Percentiles rank a stretch among this genome's conserved stretches.
phyloP scores from a whole-genome alignment of 2,888 invertebrate genomes.

The Platerodrilus igneus region DNA sequence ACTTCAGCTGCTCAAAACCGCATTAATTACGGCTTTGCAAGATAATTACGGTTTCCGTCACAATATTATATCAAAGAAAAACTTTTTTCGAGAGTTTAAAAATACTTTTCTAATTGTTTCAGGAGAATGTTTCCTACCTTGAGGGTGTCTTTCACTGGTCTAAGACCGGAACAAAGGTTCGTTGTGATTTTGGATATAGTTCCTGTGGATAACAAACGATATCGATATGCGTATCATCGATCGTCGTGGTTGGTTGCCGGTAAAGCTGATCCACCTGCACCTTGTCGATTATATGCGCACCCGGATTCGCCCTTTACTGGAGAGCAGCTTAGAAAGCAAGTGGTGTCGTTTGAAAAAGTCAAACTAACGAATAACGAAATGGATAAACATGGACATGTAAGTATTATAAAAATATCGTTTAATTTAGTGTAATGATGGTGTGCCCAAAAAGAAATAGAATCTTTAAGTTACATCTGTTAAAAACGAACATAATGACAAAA shows the following conservation, averaged over 20 bases:
- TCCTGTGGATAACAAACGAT: constrained; percentile 93
- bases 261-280: constrained; percentile 95
- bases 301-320: constrained; percentile 95
- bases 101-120: constrained; percentile 38
- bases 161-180: constrained; percentile 79
- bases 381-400: constrained; percentile 92
- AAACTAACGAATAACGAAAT: constrained; percentile 98
- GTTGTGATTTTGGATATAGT: constrained; percentile 94
- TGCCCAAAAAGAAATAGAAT: no score
- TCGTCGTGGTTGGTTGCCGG: constrained; percentile 98
- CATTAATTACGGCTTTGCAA: constrained; percentile 38
- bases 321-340: constrained; percentile 92
- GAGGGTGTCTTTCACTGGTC: constrained; percentile 85
- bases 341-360: constrained; percentile 97
- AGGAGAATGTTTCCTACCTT: constrained; percentile 99
- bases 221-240: constrained; percentile 97
- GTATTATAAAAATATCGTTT: no score
- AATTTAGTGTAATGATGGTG: no score
- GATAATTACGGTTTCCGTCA: constrained; percentile 24
- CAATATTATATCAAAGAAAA: constrained; percentile 18
- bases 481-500: no score
- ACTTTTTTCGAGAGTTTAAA: constrained; percentile 1
- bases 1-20: constrained; percentile 47
- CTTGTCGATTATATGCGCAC: constrained; percentile 89
- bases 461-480: no score